A percentile compares a stretch with the other conserved stretches of the same genome.
phyloP scores from a whole-genome alignment of 2,113 vertebrate genomes.

The Dromaius novaehollandiae region DNA sequence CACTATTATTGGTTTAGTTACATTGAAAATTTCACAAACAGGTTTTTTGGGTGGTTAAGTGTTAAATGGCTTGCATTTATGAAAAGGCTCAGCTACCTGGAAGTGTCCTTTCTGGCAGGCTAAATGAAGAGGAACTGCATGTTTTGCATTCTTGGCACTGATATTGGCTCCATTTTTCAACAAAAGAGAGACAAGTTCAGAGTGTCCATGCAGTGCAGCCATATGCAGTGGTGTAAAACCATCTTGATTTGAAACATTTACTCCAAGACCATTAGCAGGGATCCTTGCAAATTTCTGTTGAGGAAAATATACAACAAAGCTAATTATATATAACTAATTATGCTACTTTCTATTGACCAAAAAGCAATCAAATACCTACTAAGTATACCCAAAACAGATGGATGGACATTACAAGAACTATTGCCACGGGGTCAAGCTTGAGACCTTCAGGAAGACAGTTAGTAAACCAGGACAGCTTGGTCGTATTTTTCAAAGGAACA shows the following conservation, averaged over 20 bases:
- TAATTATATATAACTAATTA: background rate
- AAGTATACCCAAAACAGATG: background rate
- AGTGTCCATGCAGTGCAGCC: conserved; percentile 86
- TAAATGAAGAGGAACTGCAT: conserved; percentile 88
- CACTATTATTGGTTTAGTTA: too few species aligned
- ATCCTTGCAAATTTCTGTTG: conserved; percentile 76
- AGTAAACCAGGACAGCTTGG: background rate
- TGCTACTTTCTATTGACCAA: background rate
- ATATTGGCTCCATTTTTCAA: conserved; percentile 82
- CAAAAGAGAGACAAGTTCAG: conserved; percentile 77
- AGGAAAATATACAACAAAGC: background rate
- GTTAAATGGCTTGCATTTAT: background rate
- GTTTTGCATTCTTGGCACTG: conserved; percentile 78
- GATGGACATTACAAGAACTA: background rate
- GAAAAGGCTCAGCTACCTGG: conserved; percentile 74
- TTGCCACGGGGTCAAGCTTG: background rate
- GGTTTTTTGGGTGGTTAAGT: background rate
- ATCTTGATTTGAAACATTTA: conserved; percentile 84
- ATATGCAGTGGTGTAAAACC: conserved; percentile 87
- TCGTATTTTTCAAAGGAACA: background rate
- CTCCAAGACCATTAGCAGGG: conserved; percentile 78
- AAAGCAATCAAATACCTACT: background rate
- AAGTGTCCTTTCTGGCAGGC: conserved; percentile 89
- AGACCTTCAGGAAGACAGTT: background rate
- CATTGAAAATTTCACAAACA: background rate